Percentiles rank a stretch among this genome's conserved stretches.
phyloP scores from a whole-genome alignment of 2,888 invertebrate genomes.

The Lasioglossum leucozonium region DNA sequence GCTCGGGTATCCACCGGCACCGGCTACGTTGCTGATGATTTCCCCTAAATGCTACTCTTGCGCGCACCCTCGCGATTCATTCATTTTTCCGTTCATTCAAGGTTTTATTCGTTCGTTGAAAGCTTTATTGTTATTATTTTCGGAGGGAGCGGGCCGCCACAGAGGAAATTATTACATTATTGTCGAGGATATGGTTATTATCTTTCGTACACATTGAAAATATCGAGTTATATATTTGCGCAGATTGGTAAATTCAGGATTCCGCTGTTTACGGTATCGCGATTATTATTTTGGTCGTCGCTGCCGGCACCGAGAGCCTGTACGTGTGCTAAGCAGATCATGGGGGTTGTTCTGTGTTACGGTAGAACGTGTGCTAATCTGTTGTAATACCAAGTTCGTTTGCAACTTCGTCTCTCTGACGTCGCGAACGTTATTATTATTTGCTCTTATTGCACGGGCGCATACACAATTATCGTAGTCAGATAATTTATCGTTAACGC shows the following conservation, averaged over 20 bases:
- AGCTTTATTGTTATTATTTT: too few species aligned
- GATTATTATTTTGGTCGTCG: slow-evolving; percentile 8
- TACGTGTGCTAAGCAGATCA: slow-evolving; percentile 25
- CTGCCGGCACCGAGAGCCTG: background rate
- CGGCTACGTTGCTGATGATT: slow-evolving; percentile 34
- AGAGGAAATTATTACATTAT: too few species aligned
- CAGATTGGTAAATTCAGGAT: background rate
- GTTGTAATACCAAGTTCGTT: slow-evolving; percentile 9
- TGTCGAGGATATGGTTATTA: background rate
- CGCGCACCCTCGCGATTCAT: background rate
- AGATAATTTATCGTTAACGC: background rate
- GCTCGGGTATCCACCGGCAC: slow-evolving; percentile 48
- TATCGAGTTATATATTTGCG: background rate
- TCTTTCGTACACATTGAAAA: background rate
- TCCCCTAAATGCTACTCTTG: background rate
- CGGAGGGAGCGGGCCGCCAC: too few species aligned
- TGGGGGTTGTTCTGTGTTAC: slow-evolving; percentile 7
- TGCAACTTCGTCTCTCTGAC: slow-evolving; percentile 4
- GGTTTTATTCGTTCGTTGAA: too few species aligned
- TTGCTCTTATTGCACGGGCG: background rate
- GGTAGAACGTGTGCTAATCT: slow-evolving; percentile 5
- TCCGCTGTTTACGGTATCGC: background rate
- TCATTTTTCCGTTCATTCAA: background rate
- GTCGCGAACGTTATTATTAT: slow-evolving; percentile 6
- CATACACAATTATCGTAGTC: background rate